phyloP scores from a whole-genome alignment of 2,888 invertebrate genomes.

The Erebia epiphron region DNA sequence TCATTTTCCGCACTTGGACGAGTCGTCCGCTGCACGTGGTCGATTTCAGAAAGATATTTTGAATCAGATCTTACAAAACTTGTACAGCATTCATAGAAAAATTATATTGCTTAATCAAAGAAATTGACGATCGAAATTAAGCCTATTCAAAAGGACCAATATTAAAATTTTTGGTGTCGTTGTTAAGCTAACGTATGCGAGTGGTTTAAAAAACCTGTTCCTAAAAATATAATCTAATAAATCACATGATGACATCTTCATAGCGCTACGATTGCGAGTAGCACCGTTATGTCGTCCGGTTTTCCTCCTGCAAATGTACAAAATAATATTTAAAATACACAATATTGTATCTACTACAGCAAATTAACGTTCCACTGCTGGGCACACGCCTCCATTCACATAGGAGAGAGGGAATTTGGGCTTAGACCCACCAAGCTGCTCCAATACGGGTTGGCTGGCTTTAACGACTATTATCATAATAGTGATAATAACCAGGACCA shows the following conservation, averaged over 20 bases:
- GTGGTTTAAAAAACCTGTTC: constrained; percentile 56
- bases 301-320: constrained; percentile 92
- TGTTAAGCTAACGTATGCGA: constrained; percentile 61
- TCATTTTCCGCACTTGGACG: no score
- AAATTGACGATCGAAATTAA: constrained; percentile 18
- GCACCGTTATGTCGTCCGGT: constrained; percentile 99
- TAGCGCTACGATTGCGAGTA: constrained; percentile 96
- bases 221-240: constrained; percentile 55
- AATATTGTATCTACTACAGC: neutral
- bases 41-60: neutral
- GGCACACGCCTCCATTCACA: no score
- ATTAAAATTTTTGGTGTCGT: constrained; percentile 65
- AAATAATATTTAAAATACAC: constrained; percentile 38
- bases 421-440: no score
- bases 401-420: no score
- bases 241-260: constrained; percentile 76
- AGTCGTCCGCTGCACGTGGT: no score
- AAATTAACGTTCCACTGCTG: no score
- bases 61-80: constrained; percentile 33
- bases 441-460: no score
- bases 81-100: neutral
- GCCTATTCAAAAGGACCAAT: constrained; percentile 41
- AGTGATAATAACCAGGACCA: no score
- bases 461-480: no score
- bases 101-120: neutral